Evolutionary conservation across 1,140 invertebrate genomes (phyloP).

Genomic region (Radopholus similis): DNA sequence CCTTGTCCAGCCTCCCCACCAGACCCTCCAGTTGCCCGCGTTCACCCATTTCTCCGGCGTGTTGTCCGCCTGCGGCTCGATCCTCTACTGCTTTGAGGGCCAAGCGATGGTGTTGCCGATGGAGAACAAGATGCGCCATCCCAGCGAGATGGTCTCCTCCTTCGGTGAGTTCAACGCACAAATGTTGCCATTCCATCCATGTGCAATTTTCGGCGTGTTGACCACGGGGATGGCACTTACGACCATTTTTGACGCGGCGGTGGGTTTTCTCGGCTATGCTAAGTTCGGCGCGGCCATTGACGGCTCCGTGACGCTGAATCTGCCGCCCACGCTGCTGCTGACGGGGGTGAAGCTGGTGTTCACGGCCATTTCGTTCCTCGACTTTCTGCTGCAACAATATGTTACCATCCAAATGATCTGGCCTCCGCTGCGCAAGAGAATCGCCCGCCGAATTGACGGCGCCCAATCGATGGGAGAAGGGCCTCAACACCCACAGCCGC

Average conservation of each 20-base stretch:
- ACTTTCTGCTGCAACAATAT: constrained; percentile 18
- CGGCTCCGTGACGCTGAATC: constrained; percentile 55
- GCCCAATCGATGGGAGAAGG: not conserved
- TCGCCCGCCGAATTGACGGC: not conserved
- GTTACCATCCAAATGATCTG: constrained; percentile 19
- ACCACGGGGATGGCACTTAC: not conserved
- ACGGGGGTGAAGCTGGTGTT: constrained; percentile 2
- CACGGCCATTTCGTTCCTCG: constrained; percentile 12
- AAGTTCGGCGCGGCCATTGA: constrained; percentile 56
- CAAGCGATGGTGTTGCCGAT: constrained; percentile 55
- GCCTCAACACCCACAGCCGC: not conserved
- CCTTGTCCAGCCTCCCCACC: constrained; percentile 36
- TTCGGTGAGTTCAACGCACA: constrained; percentile 49
- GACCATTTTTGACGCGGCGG: constrained; percentile 35
- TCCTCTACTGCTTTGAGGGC: constrained; percentile 56
- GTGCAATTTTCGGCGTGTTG: constrained; percentile 10
- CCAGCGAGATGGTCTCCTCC: constrained; percentile 38
- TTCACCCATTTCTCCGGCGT: constrained; percentile 49
- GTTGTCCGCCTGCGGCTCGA: constrained; percentile 44
- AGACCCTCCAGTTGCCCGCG: constrained; percentile 30
- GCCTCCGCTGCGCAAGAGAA: not conserved
- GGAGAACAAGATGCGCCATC: constrained; percentile 48
- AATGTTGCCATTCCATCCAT: constrained; percentile 21
- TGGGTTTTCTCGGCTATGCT: constrained; percentile 58
- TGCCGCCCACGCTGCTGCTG: constrained; percentile 30